Percentiles rank a stretch among this genome's conserved stretches.
Evolutionary conservation across 2,113 vertebrate genomes (phyloP).

Genomic region (Cyanistes caeruleus): DNA sequence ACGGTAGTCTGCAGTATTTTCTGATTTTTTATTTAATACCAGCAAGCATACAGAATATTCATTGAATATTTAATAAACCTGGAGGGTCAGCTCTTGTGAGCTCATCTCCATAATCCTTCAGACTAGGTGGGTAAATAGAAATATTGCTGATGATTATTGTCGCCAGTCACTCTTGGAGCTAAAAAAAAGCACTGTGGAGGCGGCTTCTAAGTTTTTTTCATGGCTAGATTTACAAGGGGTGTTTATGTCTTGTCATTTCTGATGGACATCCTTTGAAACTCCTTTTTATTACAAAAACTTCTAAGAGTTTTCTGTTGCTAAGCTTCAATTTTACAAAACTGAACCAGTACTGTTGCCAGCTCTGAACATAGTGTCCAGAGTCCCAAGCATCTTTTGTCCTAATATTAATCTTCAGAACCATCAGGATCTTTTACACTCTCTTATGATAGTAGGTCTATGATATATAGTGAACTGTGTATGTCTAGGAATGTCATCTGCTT

Average conservation of each 20-base stretch:
- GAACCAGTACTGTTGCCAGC: neutral
- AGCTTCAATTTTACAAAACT: neutral
- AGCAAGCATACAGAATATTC: constrained; percentile 48
- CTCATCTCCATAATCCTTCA: constrained; percentile 80
- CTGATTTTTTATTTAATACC: constrained; percentile 62
- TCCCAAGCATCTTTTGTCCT: neutral
- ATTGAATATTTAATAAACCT: constrained; percentile 79
- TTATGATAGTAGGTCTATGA: neutral
- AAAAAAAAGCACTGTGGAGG: neutral
- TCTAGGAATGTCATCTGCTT: neutral
- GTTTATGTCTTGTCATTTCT: neutral
- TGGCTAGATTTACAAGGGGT: neutral
- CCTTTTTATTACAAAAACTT: neutral
- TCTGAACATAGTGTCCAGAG: neutral
- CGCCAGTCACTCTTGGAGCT: neutral
- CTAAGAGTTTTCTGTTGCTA: neutral
- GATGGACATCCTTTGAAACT: neutral
- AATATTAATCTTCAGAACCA: neutral
- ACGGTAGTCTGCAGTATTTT: constrained; percentile 48
- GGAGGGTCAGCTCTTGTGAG: constrained; percentile 74
- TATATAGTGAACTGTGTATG: neutral
- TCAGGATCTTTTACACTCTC: neutral
- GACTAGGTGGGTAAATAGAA: constrained; percentile 56
- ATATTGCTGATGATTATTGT: constrained; percentile 16
- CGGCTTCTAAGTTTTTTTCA: neutral